Conservation (phyloP, 2,113 vertebrate species). For the Delphinapterus leucas region DNA sequence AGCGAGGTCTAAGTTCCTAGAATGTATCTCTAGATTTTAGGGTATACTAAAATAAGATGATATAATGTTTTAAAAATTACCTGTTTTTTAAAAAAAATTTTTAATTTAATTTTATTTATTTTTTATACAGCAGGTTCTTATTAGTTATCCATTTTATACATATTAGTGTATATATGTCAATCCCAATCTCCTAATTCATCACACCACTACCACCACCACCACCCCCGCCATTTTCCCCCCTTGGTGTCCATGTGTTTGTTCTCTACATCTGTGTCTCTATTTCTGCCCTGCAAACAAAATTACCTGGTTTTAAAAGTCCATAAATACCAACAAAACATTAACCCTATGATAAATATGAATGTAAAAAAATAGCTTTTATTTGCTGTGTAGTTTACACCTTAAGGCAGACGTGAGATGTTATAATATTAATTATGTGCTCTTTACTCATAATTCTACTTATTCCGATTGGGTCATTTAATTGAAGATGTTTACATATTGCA, state of each 20-base stretch:
- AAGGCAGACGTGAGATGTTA: not conserved
- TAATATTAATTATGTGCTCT: not conserved
- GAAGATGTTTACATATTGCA: not conserved
- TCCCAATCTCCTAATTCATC: too few species aligned
- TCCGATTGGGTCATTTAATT: not conserved
- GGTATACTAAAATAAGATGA: not conserved
- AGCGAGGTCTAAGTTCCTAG: not conserved
- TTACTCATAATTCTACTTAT: not conserved
- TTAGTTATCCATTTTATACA: too few species aligned
- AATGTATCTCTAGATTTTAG: not conserved
- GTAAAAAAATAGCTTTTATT: not conserved
- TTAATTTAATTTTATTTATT: too few species aligned
- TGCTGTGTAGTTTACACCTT: not conserved
- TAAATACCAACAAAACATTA: not conserved
- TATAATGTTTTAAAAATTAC: slow-evolving; percentile 13
- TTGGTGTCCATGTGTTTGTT: too few species aligned
- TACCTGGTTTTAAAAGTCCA: not conserved
- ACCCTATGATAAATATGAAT: not conserved
- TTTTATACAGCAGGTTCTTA: too few species aligned
- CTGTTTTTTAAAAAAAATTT: not conserved
- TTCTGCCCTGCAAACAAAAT: not conserved
- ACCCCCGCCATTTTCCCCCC: too few species aligned
- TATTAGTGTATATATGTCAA: too few species aligned
- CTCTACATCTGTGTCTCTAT: too few species aligned
- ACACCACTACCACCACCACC: too few species aligned